phyloP scores from a whole-genome alignment of 2,113 vertebrate genomes.

The Odontophorus gujanensis region DNA sequence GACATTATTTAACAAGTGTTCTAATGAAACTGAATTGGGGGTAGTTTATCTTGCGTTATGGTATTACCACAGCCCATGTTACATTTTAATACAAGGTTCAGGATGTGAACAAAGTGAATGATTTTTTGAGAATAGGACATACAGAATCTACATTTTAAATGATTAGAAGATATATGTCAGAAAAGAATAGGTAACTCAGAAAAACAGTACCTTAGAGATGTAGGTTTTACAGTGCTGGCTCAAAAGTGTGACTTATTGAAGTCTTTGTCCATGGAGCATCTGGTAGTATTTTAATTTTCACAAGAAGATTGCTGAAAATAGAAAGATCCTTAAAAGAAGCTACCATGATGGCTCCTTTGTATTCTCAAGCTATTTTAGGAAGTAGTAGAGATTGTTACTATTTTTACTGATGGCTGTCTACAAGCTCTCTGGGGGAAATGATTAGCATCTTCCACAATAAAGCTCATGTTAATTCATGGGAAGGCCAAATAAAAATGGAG shows the following conservation, averaged over 20 bases:
- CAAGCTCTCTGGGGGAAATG: not conserved
- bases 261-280: accelerated
- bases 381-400: not conserved
- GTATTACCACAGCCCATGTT: not conserved
- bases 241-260: not conserved
- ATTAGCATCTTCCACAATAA: not conserved
- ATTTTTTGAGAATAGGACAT: not conserved
- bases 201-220: not conserved
- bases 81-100: not conserved
- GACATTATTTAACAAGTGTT: not conserved
- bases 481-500: not conserved
- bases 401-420: not conserved
- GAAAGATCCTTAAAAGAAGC: not conserved
- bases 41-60: not conserved
- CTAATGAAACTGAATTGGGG: accelerated
- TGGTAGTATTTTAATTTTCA: not conserved
- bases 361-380: not conserved
- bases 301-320: not conserved
- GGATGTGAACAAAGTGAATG: not conserved
- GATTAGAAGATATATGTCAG: not conserved
- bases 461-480: not conserved
- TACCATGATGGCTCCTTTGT: not conserved
- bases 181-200: not conserved
- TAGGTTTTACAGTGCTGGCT: not conserved
- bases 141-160: not conserved